These are phyloP conservation scores for Numenius phaeopus DNA, from an alignment of 2,797 vertebrate species.

Conservation along the genomic window DNA sequence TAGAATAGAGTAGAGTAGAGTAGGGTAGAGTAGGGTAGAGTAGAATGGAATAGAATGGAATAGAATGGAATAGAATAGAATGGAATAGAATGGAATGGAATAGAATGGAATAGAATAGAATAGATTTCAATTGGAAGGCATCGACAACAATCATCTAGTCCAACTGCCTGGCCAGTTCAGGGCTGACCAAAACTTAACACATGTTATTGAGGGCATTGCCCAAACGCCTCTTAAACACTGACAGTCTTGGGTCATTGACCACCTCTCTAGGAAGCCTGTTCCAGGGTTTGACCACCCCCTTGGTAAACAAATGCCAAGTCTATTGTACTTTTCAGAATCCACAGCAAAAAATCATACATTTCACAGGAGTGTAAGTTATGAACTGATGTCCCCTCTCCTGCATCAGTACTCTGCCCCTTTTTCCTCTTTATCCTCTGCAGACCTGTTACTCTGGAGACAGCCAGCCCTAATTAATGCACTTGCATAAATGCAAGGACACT, in stretches of 20 bases:
- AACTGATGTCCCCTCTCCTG: fast-evolving
- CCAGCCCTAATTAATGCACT: neutral
- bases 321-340: neutral
- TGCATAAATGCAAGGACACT: neutral
- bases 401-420: neutral
- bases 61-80: neutral
- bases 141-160: neutral
- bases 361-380: neutral
- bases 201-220: neutral
- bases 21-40: no score
- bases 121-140: neutral
- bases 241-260: neutral
- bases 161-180: neutral
- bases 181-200: neutral
- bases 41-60: neutral
- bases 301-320: neutral
- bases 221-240: neutral
- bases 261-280: neutral
- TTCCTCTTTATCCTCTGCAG: neutral
- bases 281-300: neutral
- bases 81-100: neutral
- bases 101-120: no score
- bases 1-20: neutral
- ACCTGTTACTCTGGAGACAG: neutral
- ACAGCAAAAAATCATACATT: neutral